Base-by-base conservation (phyloP, 1,140 invertebrate genomes). In the Cydia pomonella region DNA sequence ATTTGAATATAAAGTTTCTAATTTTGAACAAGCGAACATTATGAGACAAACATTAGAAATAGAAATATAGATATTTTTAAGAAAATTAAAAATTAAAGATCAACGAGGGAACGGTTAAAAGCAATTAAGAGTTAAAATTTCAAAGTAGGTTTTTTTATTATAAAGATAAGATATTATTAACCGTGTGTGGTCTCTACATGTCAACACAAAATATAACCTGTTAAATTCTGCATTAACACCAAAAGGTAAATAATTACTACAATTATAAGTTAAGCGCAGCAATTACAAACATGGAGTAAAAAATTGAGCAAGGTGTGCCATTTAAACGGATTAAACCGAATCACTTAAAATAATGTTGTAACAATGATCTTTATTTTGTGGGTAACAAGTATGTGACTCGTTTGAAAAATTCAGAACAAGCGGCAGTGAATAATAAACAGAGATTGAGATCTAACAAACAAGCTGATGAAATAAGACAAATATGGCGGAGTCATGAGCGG, bases 381-480 rank as follows among this genome's bases (percentile, higher is more conserved):
- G n/a, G 50, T 53, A 53, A 7, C 18, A 53, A 53, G 50, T 53
- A 21, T 53, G 50, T 27, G 50, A 73, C 5, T 73, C 13, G 47
- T 73, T 73, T 66, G 27, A 33, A 82, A 82, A 84, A 80, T 72
- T 29, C 27, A 38, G 63, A 77, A 76, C 76, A 75, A 76, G 74
- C 81, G 79, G 75, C 80, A 82, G 81, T 89, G 88, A 90, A 91
- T 91, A 88, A 87, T 83, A 89, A 86, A 79, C 72, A 80, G 76
- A 87, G 89, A 92, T 92, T 87, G 86, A 90, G 84, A 92, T 92
- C 90, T 90, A 86, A 87, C 85, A 74, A 80, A 76, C 76, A 83
- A 83, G 83, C 82, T 87, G 84, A 90, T 91, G 84, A 89, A 91
- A 91, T 90, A 88, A 88, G 85, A 89, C 89, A 87, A 91, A 91